Percentiles rank a stretch among this genome's conserved stretches.
These are phyloP conservation scores for Drosophila watanabei DNA, from an alignment of 1,140 invertebrate species.

Conservation along the genomic window DNA sequence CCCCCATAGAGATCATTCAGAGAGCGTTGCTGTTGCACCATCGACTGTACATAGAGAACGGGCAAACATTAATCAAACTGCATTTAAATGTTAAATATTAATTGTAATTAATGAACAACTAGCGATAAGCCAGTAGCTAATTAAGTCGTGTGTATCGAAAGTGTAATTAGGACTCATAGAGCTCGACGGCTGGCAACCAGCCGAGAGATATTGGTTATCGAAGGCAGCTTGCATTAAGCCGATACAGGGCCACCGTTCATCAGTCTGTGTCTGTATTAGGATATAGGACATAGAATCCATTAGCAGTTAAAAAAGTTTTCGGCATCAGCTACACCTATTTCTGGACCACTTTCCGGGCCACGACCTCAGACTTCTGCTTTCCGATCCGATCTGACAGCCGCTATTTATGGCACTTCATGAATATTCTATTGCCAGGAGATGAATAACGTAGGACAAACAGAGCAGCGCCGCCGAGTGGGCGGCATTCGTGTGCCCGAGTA, in stretches of 20 bases:
- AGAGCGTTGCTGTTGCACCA: slow-evolving; percentile 56
- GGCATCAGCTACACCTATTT: background rate
- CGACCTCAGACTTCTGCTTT: slow-evolving; percentile 13
- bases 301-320: slow-evolving; percentile 32
- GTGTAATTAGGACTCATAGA: slow-evolving; percentile 66
- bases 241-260: slow-evolving; percentile 10
- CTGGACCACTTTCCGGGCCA: slow-evolving; percentile 21
- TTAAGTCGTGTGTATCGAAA: slow-evolving; percentile 58
- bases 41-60: slow-evolving; percentile 72
- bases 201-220: slow-evolving; percentile 39
- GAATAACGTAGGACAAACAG: slow-evolving; percentile 36
- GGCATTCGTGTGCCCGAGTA: slow-evolving; percentile 22
- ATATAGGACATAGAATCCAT: slow-evolving; percentile 26
- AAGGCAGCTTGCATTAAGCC: background rate
- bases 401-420: slow-evolving; percentile 60
- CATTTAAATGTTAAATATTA: slow-evolving; percentile 77
- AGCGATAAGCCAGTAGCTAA: slow-evolving; percentile 48
- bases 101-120: slow-evolving; percentile 71
- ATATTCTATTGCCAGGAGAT: slow-evolving; percentile 71
- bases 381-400: slow-evolving; percentile 27
- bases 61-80: slow-evolving; percentile 80
- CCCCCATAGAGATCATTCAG: slow-evolving; percentile 8
- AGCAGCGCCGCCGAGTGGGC: slow-evolving; percentile 14
- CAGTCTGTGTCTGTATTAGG: slow-evolving; percentile 34
- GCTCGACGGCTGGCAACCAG: slow-evolving; percentile 27